Evolutionary conservation across 2,113 vertebrate species (phyloP), one percentile per base, ranked within the genome.

Genomic region (Cryptotis parvus): DNA sequence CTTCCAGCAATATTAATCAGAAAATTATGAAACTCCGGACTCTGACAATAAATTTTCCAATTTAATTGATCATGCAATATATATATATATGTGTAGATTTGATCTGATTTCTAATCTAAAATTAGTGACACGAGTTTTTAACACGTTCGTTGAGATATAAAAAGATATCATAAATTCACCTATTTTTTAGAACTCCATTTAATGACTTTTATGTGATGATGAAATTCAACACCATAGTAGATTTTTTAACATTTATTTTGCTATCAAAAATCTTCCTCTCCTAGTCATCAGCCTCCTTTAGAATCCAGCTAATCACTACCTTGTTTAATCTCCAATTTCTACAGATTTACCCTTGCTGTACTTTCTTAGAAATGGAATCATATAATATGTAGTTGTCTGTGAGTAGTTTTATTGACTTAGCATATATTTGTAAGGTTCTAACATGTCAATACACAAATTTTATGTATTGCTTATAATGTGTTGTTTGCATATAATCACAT

Each of bases 21-120:
- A n/a, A 45, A 91, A 78, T 0, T 94, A 68, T 33, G 89, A 94
- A 89, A 41, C 83, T 92, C 88, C 81, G 61, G 87, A 88, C 2
- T 70, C 87, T 55, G 75, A 92, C 78, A 94, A 55, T 79, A 89
- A 93, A 0, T 87, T 93, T 72, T 15, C 95, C 20, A 20, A 87
- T 94, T 16, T 85, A 72, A 72, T 35, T 84, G 58, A 66, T 7
- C 70, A 55, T 31, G 90, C 49, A 75, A 78, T 94, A 65, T 58
- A 87, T 90, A 76, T 22, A 10, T 84, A 84, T 84, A 77, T 18
- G 81, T 91, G 49, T 6, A 18, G 9, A 35, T 89, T 35, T 79
- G 74, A 7, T 10, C 58, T 68, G 79, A 69, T 43, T 90, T 77
- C 22, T 84, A 78, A 3, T 27, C 18, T 49, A 49, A 49, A 49